Percentiles rank a stretch among this genome's conserved stretches.
Evolutionary conservation across 2,113 vertebrate genomes (phyloP).

Genomic region (Tragelaphus buxtoni): DNA sequence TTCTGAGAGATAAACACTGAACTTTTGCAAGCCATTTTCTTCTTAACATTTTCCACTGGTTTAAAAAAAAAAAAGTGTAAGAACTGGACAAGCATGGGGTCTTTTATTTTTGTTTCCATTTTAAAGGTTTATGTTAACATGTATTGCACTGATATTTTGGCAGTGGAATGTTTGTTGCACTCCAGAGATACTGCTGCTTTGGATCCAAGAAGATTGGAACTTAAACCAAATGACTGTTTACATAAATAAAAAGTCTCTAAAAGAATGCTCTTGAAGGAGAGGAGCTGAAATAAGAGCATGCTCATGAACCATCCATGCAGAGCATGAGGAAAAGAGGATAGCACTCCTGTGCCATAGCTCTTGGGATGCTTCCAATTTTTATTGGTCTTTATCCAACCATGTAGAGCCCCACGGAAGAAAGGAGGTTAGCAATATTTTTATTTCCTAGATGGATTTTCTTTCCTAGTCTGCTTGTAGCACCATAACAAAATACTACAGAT

Average conservation of each 20-base stretch:
- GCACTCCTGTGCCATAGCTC: not conserved
- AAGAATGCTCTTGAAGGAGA: not conserved
- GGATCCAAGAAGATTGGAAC: not conserved
- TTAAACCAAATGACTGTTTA: not conserved
- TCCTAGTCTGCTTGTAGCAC: not conserved
- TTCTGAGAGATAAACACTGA: constrained; percentile 24
- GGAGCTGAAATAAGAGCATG: not conserved
- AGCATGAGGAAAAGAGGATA: not conserved
- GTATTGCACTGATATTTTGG: not conserved
- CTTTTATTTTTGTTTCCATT: constrained; percentile 12
- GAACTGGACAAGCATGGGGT: not conserved
- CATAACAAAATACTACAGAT: not conserved
- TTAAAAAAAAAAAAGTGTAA: not conserved
- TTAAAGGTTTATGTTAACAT: not conserved
- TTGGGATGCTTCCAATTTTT: not conserved
- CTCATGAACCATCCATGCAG: not conserved
- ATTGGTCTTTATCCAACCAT: not conserved
- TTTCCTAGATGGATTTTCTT: not conserved
- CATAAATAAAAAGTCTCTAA: not conserved
- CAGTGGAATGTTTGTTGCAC: not conserved
- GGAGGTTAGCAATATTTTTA: not conserved
- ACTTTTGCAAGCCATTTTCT: not conserved
- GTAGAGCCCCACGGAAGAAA: not conserved
- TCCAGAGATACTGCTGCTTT: constrained; percentile 18
- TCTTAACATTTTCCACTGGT: not conserved